Conservation (phyloP, 2,888 invertebrate species). For the Ephialtes manifestator region DNA sequence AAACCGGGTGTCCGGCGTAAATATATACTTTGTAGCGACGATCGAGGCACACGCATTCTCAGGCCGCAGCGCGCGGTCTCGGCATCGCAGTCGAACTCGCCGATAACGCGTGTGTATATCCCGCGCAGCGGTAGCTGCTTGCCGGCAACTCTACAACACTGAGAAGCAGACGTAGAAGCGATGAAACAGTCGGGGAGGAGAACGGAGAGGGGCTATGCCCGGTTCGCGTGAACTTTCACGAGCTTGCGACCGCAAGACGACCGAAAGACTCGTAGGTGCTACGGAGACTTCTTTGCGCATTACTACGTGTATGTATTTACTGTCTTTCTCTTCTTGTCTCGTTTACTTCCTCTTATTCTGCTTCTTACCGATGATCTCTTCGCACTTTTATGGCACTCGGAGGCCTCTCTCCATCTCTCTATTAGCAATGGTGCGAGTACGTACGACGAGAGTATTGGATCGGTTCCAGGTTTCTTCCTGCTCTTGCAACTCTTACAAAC, state of each 20-base stretch:
- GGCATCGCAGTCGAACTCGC: constrained; percentile 39
- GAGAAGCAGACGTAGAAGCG: constrained; percentile 12
- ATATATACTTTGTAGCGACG: neutral
- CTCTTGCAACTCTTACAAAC: constrained; percentile 36
- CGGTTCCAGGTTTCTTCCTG: constrained; percentile 64
- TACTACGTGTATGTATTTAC: neutral
- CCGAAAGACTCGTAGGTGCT: constrained; percentile 24
- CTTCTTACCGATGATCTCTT: neutral
- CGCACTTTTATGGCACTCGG: neutral
- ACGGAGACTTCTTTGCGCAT: constrained; percentile 22
- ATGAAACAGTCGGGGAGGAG: neutral
- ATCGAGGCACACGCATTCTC: constrained; percentile 4
- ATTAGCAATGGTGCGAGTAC: constrained; percentile 15
- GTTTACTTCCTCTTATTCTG: neutral
- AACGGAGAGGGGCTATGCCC: constrained; percentile 18
- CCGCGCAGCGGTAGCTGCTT: constrained; percentile 23
- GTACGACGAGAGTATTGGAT: constrained; percentile 53
- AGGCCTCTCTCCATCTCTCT: constrained; percentile 10
- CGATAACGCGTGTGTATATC: constrained; percentile 41
- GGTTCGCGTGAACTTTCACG: constrained; percentile 63
- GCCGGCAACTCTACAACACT: constrained; percentile 1
- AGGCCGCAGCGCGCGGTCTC: constrained; percentile 23
- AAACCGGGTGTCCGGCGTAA: neutral
- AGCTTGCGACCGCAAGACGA: constrained; percentile 42
- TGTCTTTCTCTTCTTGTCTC: neutral